Conservation (phyloP, 2,888 invertebrate genomes). For the Epicampocera succincta region DNA sequence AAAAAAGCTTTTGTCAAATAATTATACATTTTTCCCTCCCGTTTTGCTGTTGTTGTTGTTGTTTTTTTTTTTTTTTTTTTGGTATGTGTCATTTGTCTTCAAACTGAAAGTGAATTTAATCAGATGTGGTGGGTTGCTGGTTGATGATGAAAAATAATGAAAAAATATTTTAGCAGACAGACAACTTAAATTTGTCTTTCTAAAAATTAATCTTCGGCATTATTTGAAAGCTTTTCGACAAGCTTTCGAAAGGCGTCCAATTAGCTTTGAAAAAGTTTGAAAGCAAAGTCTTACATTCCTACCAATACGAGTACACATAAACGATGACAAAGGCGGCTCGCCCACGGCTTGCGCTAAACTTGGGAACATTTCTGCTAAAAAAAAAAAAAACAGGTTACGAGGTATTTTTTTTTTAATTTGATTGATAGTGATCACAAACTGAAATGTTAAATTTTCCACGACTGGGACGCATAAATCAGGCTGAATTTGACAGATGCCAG, state of each 20-base stretch:
- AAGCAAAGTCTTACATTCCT: background rate
- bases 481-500: too few relatives aligned
- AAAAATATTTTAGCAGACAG: slow-evolving; percentile 8
- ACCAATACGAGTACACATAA: too few relatives aligned
- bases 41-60: background rate
- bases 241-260: slow-evolving; percentile 27
- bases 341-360: too few relatives aligned
- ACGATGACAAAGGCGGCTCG: too few relatives aligned
- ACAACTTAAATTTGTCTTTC: background rate
- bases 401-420: too few relatives aligned
- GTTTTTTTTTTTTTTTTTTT: too few relatives aligned
- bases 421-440: too few relatives aligned
- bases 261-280: slow-evolving; percentile 2
- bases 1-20: slow-evolving; percentile 49
- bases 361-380: too few relatives aligned
- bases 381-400: too few relatives aligned
- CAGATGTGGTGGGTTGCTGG: slow-evolving; percentile 63
- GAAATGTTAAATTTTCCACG: too few relatives aligned
- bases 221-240: slow-evolving; percentile 13
- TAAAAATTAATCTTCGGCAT: slow-evolving; percentile 28
- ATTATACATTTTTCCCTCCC: slow-evolving; percentile 41
- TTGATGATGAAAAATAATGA: slow-evolving; percentile 29
- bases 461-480: too few relatives aligned
- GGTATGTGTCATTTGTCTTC: slow-evolving; percentile 62
- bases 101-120: slow-evolving; percentile 67